Percentiles rank a stretch among this genome's conserved stretches.
Conservation (phyloP, 2,888 invertebrate genomes). For the Drosophila infuscata region DNA sequence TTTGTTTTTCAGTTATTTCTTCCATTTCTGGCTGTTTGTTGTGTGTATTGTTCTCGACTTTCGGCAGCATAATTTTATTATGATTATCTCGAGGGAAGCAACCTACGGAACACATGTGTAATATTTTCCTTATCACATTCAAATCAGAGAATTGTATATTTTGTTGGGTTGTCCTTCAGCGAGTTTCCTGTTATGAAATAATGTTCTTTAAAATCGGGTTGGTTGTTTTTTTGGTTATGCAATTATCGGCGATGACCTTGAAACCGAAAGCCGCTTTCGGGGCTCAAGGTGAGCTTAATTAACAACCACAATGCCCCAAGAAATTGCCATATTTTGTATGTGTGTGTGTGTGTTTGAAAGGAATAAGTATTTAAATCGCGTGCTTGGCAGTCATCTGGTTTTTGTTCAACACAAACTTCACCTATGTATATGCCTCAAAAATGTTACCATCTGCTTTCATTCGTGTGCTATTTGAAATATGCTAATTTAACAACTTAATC, state of each 20-base stretch:
- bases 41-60: constrained; percentile 11
- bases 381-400: constrained; percentile 49
- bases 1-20: constrained; percentile 40
- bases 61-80: constrained; percentile 9
- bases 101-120: constrained; percentile 33
- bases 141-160: neutral
- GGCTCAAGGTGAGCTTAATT: constrained; percentile 76
- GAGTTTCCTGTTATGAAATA: neutral
- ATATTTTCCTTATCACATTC: constrained; percentile 11
- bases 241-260: constrained; percentile 76
- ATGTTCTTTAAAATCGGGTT: constrained; percentile 1
- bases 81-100: neutral
- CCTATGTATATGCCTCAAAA: constrained; percentile 11
- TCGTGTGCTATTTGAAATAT: constrained; percentile 9
- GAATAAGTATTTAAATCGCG: constrained; percentile 61
- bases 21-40: constrained; percentile 10
- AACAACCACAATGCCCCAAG: constrained; percentile 57
- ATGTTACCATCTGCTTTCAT: constrained; percentile 5
- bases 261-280: constrained; percentile 44
- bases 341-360: constrained; percentile 7
- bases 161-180: neutral
- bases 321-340: constrained; percentile 9
- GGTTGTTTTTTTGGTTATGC: constrained; percentile 30
- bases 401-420: constrained; percentile 23
- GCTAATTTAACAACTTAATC: constrained; percentile 9